A percentile compares a stretch with the other conserved stretches of the same genome.
Evolutionary conservation across 64 coral and sea anemone genomes (phyloP).

Genomic region (Actinia equina): DNA sequence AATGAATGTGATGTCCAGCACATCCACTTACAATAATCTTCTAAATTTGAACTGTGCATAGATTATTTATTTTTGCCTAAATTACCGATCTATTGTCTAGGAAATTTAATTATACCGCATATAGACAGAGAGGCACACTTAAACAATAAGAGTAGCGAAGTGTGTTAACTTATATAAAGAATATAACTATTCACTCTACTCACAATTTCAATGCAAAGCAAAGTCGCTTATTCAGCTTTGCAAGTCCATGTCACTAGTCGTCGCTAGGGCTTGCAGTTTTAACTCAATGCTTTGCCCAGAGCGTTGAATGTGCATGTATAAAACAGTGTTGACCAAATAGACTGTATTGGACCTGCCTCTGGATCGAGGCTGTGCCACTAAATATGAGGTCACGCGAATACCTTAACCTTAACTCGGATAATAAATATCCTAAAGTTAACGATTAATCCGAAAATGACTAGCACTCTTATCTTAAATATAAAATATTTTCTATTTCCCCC

Average conservation of each 20-base stretch:
- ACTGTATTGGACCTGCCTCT: too few relatives aligned
- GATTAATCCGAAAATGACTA: neutral
- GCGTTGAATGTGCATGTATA: neutral
- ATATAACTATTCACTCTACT: neutral
- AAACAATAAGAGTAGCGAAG: neutral
- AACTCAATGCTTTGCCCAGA: neutral
- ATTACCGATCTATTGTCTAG: neutral
- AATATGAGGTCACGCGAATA: neutral
- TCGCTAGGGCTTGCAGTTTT: neutral
- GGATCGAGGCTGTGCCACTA: neutral
- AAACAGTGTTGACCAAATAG: neutral
- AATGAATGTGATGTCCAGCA: neutral
- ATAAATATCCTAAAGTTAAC: slow-evolving; percentile 1
- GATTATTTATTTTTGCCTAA: neutral
- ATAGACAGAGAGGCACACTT: neutral
- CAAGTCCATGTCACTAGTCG: neutral
- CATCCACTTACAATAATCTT: neutral
- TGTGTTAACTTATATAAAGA: neutral
- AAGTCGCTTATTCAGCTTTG: neutral
- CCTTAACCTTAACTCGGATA: neutral
- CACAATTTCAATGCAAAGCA: neutral
- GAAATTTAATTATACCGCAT: neutral
- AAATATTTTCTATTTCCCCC: neutral
- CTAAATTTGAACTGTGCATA: neutral
- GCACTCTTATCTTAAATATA: neutral